Conservation (phyloP, 2,888 invertebrate species). For the Syrista parreyssii region DNA sequence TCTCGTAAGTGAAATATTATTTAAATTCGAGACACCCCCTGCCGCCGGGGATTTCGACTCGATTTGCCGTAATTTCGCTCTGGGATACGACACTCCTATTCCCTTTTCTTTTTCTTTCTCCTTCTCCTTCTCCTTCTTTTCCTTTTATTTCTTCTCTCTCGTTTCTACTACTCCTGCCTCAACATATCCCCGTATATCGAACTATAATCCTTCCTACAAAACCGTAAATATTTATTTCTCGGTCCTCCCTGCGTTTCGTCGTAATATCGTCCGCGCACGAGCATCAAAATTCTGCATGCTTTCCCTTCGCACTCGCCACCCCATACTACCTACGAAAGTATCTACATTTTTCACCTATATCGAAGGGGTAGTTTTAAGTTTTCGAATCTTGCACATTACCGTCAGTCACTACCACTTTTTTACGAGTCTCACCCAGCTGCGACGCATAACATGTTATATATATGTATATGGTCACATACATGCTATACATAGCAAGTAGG, state of each 20-base stretch:
- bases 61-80: slow-evolving; percentile 6
- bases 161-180: background rate
- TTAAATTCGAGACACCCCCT: slow-evolving; percentile 29
- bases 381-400: background rate
- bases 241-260: background rate
- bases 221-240: background rate
- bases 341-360: background rate
- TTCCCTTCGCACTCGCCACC: background rate
- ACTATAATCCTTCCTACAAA: background rate
- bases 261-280: background rate
- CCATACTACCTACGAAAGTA: background rate
- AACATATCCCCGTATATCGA: background rate
- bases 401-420: background rate
- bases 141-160: too few species aligned
- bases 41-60: background rate
- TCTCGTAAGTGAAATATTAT: slow-evolving; percentile 33
- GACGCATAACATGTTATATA: too few species aligned
- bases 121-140: too few species aligned
- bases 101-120: background rate
- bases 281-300: background rate
- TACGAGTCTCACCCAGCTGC: too few species aligned
- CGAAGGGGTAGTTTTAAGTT: background rate
- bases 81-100: background rate
- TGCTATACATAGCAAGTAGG: too few species aligned
- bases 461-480: too few species aligned